phyloP scores from a whole-genome alignment of 2,797 vertebrate species.

The Denticeps clupeoides region DNA sequence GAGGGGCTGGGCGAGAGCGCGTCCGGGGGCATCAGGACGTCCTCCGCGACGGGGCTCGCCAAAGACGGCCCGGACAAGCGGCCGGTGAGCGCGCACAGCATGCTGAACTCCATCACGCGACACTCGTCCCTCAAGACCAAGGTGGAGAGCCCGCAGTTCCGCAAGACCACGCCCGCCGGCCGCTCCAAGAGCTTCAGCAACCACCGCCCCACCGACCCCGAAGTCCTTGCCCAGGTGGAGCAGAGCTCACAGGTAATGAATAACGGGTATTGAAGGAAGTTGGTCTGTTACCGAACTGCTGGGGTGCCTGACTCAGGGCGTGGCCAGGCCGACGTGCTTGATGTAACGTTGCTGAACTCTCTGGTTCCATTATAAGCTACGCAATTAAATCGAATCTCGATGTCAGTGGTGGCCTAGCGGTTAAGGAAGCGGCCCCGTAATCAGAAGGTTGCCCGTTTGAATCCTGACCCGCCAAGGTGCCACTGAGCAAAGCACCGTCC shows the following conservation, averaged over 20 bases:
- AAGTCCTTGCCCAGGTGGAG: constrained; percentile 81
- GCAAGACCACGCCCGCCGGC: constrained; percentile 75
- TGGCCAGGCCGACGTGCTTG: too few species aligned
- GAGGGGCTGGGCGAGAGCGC: constrained; percentile 65
- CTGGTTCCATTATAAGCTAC: too few species aligned
- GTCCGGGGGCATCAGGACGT: constrained; percentile 38
- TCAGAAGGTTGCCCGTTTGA: too few species aligned
- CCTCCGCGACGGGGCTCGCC: constrained; percentile 65
- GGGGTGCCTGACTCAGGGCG: neutral
- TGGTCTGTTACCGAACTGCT: too few species aligned
- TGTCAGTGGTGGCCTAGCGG: too few species aligned
- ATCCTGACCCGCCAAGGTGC: too few species aligned
- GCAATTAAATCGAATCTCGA: too few species aligned
- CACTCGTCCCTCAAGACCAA: constrained; percentile 92
- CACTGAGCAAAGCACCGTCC: too few species aligned
- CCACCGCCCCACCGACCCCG: constrained; percentile 86
- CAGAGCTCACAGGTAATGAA: constrained; percentile 58
- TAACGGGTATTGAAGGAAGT: too few species aligned
- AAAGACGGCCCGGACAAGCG: constrained; percentile 84
- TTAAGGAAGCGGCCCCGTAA: too few species aligned
- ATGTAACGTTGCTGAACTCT: too few species aligned
- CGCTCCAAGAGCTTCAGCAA: constrained; percentile 98
- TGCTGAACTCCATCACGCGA: constrained; percentile 90
- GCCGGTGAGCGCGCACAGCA: constrained; percentile 80
- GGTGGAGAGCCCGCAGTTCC: constrained; percentile 86